A percentile compares a stretch with the other conserved stretches of the same genome.
Conservation (phyloP, 2,888 invertebrate species). For the Cantharis rustica region DNA sequence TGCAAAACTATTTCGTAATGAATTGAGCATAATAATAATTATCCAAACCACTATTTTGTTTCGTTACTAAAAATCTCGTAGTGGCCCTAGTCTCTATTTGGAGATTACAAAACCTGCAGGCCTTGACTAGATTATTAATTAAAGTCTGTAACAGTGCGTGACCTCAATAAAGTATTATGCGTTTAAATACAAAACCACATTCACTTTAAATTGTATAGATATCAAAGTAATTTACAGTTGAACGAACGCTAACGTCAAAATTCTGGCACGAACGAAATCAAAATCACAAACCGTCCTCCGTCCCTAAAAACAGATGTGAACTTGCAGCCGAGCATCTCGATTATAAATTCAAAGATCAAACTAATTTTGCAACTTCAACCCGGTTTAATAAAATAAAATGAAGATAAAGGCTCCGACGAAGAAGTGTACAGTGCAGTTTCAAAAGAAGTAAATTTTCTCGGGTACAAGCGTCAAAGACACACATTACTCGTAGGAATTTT, state of each 20-base stretch:
- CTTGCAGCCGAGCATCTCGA: neutral
- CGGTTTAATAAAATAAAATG: no score
- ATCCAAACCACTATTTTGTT: neutral
- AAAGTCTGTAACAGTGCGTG: neutral
- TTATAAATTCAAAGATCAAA: neutral
- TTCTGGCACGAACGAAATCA: neutral
- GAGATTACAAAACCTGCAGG: neutral
- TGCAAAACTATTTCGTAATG: neutral
- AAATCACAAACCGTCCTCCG: neutral
- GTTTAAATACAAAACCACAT: neutral
- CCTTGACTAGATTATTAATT: neutral
- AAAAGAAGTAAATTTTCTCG: no score
- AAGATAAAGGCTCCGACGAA: no score
- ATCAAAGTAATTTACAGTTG: neutral
- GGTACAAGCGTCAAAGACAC: no score
- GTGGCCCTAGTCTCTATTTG: neutral
- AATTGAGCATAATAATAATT: neutral
- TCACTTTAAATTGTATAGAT: neutral
- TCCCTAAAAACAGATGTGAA: no score
- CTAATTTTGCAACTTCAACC: no score
- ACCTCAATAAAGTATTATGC: neutral
- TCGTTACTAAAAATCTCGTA: neutral
- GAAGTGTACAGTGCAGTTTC: no score
- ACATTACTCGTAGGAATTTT: neutral
- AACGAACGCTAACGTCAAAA: neutral